Evolutionary conservation across 2,888 invertebrate genomes (phyloP).

Genomic region (Tinea pellionella): DNA sequence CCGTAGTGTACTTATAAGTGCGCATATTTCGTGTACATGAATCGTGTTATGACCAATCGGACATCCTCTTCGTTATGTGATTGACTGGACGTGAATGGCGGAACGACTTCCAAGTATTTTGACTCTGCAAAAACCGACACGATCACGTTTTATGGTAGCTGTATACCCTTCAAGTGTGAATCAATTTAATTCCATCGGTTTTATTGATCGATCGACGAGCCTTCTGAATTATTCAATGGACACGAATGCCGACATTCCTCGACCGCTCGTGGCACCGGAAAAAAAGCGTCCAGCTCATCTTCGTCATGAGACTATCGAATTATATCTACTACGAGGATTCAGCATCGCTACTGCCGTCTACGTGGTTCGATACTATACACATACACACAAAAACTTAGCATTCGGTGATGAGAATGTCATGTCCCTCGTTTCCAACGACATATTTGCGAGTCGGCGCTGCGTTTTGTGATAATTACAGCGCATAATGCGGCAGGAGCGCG

Average conservation of each 20-base stretch:
- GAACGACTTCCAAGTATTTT: conserved; percentile 59
- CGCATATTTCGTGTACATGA: not conserved
- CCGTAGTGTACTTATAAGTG: not conserved
- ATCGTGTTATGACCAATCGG: conserved; percentile 20
- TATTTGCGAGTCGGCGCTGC: conserved; percentile 63
- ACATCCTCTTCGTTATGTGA: conserved; percentile 39
- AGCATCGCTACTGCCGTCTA: conserved; percentile 39
- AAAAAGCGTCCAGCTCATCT: conserved; percentile 35
- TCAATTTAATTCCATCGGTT: conserved; percentile 63
- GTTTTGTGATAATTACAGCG: conserved; percentile 67
- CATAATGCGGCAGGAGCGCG: conserved; percentile 59
- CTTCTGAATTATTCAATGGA: conserved; percentile 63
- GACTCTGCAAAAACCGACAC: conserved; percentile 49
- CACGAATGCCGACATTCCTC: conserved; percentile 60
- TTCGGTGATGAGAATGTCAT: conserved; percentile 70
- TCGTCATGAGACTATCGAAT: conserved; percentile 37
- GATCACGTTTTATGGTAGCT: conserved; percentile 47
- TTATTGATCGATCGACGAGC: conserved; percentile 66
- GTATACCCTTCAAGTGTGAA: conserved; percentile 63
- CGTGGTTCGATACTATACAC: conserved; percentile 31
- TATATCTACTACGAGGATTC: conserved; percentile 17
- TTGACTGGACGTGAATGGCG: conserved; percentile 50
- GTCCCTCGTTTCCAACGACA: conserved; percentile 65
- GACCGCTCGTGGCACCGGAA: conserved; percentile 44
- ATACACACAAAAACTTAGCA: conserved; percentile 41